Evolutionary conservation across 1,140 invertebrate genomes (phyloP).

Genomic region (Lordiphosa collinella): DNA sequence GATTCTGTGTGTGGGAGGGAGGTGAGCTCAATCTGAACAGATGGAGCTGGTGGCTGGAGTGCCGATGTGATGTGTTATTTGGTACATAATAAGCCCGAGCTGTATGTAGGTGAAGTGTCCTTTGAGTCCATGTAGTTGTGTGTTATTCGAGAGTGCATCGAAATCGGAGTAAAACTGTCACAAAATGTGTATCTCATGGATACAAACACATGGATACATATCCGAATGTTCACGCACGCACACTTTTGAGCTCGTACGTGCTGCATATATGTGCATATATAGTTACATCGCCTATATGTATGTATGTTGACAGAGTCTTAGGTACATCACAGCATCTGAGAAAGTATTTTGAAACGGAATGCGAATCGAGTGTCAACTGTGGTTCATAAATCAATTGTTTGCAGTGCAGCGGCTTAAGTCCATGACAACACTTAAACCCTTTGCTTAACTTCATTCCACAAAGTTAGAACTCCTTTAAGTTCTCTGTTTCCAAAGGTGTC

Average conservation of each 20-base stretch:
- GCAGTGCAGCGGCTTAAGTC: too few species aligned
- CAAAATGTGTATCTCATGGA: conserved; percentile 61
- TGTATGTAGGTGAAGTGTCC: conserved; percentile 7
- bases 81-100: background rate
- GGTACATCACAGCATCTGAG: too few species aligned
- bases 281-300: background rate
- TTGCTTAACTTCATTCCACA: too few species aligned
- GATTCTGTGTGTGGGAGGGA: too few species aligned
- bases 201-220: conserved; percentile 31
- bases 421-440: too few species aligned
- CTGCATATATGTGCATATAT: conserved; percentile 7
- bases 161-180: conserved; percentile 11
- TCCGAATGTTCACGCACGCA: conserved; percentile 11
- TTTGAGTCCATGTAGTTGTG: background rate
- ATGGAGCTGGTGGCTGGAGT: background rate
- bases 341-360: too few species aligned
- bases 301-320: background rate
- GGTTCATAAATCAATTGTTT: too few species aligned
- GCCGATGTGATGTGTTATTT: background rate
- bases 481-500: too few species aligned
- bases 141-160: background rate
- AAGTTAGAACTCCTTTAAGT: too few species aligned
- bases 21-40: too few species aligned
- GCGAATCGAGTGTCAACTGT: background rate
- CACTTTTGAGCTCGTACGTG: background rate